A percentile compares a stretch with the other conserved stretches of the same genome.
Evolutionary conservation across 2,797 vertebrate genomes (phyloP).

Genomic region (Jordanella pulchra): DNA sequence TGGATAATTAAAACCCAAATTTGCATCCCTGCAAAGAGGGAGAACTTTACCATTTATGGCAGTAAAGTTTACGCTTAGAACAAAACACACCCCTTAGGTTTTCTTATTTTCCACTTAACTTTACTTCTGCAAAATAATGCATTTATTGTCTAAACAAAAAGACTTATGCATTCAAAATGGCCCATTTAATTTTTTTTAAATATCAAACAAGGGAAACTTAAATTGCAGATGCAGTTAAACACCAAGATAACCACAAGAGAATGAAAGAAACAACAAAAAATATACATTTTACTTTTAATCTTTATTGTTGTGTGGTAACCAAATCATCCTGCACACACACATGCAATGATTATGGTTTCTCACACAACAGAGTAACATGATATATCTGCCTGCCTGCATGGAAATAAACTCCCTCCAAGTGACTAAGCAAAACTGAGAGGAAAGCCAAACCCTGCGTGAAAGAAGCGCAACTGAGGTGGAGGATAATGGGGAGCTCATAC

Average conservation of each 20-base stretch:
- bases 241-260: neutral
- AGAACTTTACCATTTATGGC: neutral
- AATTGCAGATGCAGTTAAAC: neutral
- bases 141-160: neutral
- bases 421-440: slow-evolving; percentile 6
- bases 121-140: neutral
- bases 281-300: neutral
- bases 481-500: too few relatives aligned
- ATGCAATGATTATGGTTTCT: slow-evolving; percentile 6
- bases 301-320: neutral
- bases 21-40: neutral
- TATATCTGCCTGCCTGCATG: slow-evolving; percentile 14
- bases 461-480: too few relatives aligned
- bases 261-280: neutral
- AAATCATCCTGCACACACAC: slow-evolving; percentile 6
- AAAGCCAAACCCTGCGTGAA: slow-evolving; percentile 5
- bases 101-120: neutral
- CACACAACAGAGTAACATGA: neutral
- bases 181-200: neutral
- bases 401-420: slow-evolving; percentile 22
- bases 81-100: neutral
- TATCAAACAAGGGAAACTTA: neutral
- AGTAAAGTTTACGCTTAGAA: neutral
- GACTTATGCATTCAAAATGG: neutral
- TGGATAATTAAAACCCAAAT: neutral